These are phyloP conservation scores for Elephas maximus DNA, from an alignment of 2,113 vertebrate species.

Conservation along the genomic window DNA sequence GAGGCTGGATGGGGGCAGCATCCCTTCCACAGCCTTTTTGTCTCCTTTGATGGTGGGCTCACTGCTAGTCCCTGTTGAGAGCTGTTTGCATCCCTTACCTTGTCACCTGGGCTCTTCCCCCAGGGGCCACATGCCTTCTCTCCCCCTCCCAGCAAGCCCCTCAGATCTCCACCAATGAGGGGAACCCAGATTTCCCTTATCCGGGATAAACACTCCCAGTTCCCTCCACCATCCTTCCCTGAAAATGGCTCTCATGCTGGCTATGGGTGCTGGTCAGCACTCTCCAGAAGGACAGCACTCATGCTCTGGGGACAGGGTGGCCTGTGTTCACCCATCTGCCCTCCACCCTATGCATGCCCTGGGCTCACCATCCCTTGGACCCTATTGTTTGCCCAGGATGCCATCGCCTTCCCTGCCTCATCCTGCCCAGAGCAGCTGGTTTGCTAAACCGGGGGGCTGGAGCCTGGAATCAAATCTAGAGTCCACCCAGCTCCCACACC, in stretches of 20 bases:
- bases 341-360: background rate
- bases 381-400: background rate
- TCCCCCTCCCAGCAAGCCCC: constrained; percentile 47
- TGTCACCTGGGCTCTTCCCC: too few species aligned
- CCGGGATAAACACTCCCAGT: too few species aligned
- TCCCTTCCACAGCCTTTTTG: background rate
- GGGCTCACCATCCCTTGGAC: fast-evolving
- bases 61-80: background rate
- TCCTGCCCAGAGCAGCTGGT: fast-evolving
- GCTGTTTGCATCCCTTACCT: too few species aligned
- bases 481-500: background rate
- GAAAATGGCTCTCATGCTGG: background rate
- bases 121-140: background rate
- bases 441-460: too few species aligned
- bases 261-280: fast-evolving
- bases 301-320: too few species aligned
- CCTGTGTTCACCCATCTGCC: too few species aligned
- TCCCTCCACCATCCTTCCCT: too few species aligned
- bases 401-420: fast-evolving
- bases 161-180: background rate
- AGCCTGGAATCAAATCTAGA: too few species aligned
- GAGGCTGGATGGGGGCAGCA: fast-evolving
- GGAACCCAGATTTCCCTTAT: fast-evolving
- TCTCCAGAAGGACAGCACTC: background rate
- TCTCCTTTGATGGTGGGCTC: fast-evolving